Percentiles rank a stretch among this genome's conserved stretches.
These are phyloP conservation scores for Oncorhynchus kisutch DNA, from an alignment of 2,113 vertebrate species.

Conservation along the genomic window DNA sequence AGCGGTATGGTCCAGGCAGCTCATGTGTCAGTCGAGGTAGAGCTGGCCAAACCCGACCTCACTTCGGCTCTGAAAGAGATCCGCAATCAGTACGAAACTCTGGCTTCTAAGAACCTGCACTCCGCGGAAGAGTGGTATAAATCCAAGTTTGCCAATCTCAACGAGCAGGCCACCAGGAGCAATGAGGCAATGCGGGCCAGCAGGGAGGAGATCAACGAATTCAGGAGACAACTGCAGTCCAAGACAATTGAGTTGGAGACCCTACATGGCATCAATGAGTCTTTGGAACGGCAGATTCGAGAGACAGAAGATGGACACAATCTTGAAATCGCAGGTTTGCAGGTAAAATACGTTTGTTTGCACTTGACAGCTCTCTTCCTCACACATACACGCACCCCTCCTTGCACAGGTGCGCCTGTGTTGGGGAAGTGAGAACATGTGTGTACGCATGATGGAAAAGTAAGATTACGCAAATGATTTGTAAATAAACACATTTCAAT, in stretches of 20 bases:
- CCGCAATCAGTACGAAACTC: conserved; percentile 82
- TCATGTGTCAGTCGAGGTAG: conserved; percentile 74
- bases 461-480: neutral
- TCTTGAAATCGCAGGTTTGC: conserved; percentile 77
- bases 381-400: neutral
- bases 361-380: no score
- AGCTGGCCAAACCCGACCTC: conserved; percentile 79
- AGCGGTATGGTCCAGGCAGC: conserved; percentile 78
- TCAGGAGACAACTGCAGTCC: conserved; percentile 88
- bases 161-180: conserved; percentile 83
- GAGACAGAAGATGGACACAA: conserved; percentile 86
- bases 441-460: no score
- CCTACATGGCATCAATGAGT: conserved; percentile 84
- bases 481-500: neutral
- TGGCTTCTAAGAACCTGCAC: conserved; percentile 87
- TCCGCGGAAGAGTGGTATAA: conserved; percentile 91
- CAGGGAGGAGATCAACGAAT: conserved; percentile 87
- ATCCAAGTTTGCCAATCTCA: conserved; percentile 81
- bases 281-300: conserved; percentile 85
- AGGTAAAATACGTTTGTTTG: conserved; percentile 66
- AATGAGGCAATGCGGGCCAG: conserved; percentile 84
- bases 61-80: conserved; percentile 87
- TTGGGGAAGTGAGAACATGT: neutral
- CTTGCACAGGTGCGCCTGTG: neutral
- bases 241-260: conserved; percentile 87